Base-by-base conservation (phyloP, 2,888 invertebrate genomes). In the Epicampocera succincta region DNA sequence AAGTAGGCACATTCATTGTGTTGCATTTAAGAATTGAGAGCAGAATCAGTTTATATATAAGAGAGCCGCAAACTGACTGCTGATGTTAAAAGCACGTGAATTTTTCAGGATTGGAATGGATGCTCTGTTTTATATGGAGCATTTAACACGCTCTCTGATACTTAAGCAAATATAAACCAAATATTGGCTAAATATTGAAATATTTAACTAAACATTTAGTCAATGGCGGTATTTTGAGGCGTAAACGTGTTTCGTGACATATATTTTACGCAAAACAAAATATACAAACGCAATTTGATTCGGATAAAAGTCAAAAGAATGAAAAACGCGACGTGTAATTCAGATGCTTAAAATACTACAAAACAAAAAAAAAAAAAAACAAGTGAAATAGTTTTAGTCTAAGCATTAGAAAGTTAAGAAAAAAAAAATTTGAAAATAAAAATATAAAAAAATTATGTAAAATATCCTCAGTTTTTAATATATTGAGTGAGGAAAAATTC, bases 151-250 rank as follows among this genome's bases (percentile, higher is more conserved):
- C 50, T 46, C 25, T 44, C 61, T 17, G 12, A 40, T 25, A 25
- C 3, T 4, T 9, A 33, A 8, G 9, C 21, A 52, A 1, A 63
- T 15, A 12, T 11, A 44, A 48, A 11, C 33, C 11, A 60, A 75
- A 52, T 44, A 58, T 46, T 68, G 54, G 56, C 42, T 9, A 69
- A 69, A 44, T 66, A 46, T 65, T 74, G 29, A 42, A 71, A 65
- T 48, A 38, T 48, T 38, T 52, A 4, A 29, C 11, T 5, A 54
- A 54, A 42, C 38, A 42, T 66, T 82, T 48, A 82, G 82, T 82
- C 74, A 74, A 75, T 82, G 82, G 82, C 82, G 82, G 82, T 82
- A 75, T 78, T 82, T 82, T 78, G 74, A 82, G 82, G 78, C 78
- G 82, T 78, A 66, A 78, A 82, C 82, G 82, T 82, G 82, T 71